Evolutionary conservation across 1,140 invertebrate species (phyloP), one percentile per base, ranked within the genome.

Genomic region (Sinonovacula constricta): DNA sequence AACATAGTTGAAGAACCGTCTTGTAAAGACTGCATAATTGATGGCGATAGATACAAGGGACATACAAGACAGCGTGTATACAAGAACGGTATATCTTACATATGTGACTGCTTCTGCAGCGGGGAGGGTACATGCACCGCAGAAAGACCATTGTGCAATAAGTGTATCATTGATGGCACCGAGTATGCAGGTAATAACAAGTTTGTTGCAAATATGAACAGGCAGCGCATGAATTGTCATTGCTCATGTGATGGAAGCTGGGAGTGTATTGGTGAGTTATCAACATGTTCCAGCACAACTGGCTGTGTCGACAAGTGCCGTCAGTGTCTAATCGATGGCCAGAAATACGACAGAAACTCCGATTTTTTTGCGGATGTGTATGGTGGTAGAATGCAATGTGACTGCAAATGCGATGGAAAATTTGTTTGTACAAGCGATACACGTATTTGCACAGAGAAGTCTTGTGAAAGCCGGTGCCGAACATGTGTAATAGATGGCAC

Each of bases 31-130:
- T 78, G 75, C 57, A 60, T 18, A 2, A 68, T 69, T 34, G 66
- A 78, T 18, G 75, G 75, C 2, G 49, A 33, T 24, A 63, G 34
- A n/a, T 78, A 69, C 28, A 62, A 70, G 34, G 75, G 75, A 18
- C 75, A 78, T 26, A 54, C 75, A 26, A 30, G 65, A 53, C 10
- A 63, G 5, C 36, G 75, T 10, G 56, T 53, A 5, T 54, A 49
- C 30, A 36, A 45, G 30, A 59, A 49, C 2, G 10, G 39, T 15
- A 15, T 28, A 18, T 14, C 39, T 2, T 62, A 51, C 26, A 69
- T 78, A 22, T 78, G 75, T 60, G 67, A 60, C 57, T 78, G 75
- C 54, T 69, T 34, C 24, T 78, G 75, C 45, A 63, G 70, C 56
- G 75, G 75, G 5, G n/a, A 26, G 51, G 34, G 49, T 14, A 28